Conservation (phyloP, 2,113 vertebrate species). For the Lepus europaeus region DNA sequence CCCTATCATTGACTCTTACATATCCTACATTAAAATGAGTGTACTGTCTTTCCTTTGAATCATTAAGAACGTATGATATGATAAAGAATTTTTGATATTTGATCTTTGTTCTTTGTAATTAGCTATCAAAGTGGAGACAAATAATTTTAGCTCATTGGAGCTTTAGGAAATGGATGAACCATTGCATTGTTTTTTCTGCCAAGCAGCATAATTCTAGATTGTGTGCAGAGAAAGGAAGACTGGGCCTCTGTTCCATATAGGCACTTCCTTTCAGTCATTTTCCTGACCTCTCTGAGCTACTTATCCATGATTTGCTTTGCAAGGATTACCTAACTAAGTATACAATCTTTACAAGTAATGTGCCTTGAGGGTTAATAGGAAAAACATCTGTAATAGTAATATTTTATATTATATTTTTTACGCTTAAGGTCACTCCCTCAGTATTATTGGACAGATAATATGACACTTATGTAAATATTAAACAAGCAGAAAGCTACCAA, state of each 20-base stretch:
- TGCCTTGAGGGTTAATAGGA: background rate
- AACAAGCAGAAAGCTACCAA: background rate
- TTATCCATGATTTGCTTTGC: background rate
- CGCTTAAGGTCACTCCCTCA: background rate
- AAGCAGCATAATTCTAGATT: conserved; percentile 9
- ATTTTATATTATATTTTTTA: background rate
- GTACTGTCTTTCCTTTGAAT: background rate
- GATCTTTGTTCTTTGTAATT: conserved; percentile 10
- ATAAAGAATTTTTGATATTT: conserved; percentile 6
- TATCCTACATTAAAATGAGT: conserved; percentile 2
- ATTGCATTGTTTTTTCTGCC: background rate
- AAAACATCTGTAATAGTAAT: background rate
- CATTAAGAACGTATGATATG: background rate
- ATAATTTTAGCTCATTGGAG: background rate
- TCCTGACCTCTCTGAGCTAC: background rate
- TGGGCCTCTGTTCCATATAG: background rate
- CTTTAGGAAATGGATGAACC: background rate
- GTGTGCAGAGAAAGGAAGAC: background rate
- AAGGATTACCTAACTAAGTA: background rate
- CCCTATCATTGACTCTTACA: background rate
- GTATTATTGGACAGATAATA: conserved; percentile 6
- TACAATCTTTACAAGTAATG: background rate
- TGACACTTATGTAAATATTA: conserved; percentile 10
- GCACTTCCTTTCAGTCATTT: background rate
- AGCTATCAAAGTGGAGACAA: background rate